Evolutionary conservation across 2,113 vertebrate genomes (phyloP), one percentile per base, ranked within the genome.

Genomic region (Pungitius pungitius): DNA sequence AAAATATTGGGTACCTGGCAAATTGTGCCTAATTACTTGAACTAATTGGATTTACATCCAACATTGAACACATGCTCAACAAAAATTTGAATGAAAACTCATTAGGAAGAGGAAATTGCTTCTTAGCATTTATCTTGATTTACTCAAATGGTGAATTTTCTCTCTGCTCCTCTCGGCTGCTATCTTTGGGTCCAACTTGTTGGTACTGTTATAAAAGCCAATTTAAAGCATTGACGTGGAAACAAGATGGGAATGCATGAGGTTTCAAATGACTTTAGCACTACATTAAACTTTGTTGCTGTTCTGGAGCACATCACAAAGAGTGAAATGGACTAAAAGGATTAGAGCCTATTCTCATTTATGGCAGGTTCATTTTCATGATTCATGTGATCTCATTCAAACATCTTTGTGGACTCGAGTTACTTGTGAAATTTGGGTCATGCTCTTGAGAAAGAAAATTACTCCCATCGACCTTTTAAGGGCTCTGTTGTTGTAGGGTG

Each of bases 71-170:
- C 14, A 18, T 65, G 65, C 78, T 74, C 26, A 47, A 69, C 66
- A 33, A 66, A 73, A 40, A 49, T 63, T 61, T 80, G 51, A 35
- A 58, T 70, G 73, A 27, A 71, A 73, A 68, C 37, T 35, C 20
- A 73, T 80, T 81, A 66, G 70, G 49, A 81, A 74, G 52, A 47
- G 51, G 62, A 82, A 84, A 78, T 66, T 77, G 42, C 65, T 67
- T 26, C 49, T 74, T 76, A 60, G 30, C 54, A 47, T 51, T 62
- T 57, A 79, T 73, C 71, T 77, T 67, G 56, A 74, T 73, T 82
- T 52, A 63, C 60, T 75, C 13, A 60, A 52, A 72, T 61, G 18
- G 58, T 81, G 30, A 58, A 65, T 61, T 73, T 35, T 71, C 5
- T 75, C 4, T 73, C 52, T 47, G 11, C 65, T 61, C 47, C 37